These are phyloP conservation scores for Psephotus haematonotus DNA, from an alignment of 2,113 vertebrate species.

Conservation along the genomic window DNA sequence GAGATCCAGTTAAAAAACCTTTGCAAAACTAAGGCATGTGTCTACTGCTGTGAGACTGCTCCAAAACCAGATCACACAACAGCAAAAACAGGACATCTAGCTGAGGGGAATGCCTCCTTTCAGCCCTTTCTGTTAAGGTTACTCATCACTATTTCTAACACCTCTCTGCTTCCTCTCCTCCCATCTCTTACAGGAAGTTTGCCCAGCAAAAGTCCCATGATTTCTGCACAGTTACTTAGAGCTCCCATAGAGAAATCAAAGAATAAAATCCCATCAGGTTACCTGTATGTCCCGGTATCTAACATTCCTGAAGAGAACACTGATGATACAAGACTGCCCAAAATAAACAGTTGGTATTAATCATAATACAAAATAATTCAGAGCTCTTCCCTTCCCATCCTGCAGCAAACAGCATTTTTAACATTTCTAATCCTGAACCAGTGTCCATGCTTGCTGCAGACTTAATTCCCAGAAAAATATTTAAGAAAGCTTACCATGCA, in stretches of 20 bases:
- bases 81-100: constrained; percentile 25
- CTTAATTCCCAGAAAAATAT: not conserved
- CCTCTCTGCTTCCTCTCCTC: not conserved
- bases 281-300: not conserved
- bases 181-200: not conserved
- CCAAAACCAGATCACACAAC: not conserved
- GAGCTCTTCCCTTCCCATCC: not conserved
- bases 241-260: not conserved
- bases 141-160: not conserved
- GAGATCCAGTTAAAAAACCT: not conserved
- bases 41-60: not conserved
- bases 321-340: not conserved
- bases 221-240: not conserved
- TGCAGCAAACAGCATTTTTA: fast-evolving
- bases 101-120: not conserved
- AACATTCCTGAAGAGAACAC: not conserved
- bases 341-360: not conserved
- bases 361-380: not conserved
- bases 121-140: not conserved
- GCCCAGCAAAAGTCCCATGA: not conserved
- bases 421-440: not conserved
- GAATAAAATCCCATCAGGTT: not conserved
- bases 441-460: not conserved
- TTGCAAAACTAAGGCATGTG: not conserved
- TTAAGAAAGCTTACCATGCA: not conserved